These are phyloP conservation scores for Diceros bicornis DNA, from an alignment of 2,797 vertebrate species.

Conservation along the genomic window DNA sequence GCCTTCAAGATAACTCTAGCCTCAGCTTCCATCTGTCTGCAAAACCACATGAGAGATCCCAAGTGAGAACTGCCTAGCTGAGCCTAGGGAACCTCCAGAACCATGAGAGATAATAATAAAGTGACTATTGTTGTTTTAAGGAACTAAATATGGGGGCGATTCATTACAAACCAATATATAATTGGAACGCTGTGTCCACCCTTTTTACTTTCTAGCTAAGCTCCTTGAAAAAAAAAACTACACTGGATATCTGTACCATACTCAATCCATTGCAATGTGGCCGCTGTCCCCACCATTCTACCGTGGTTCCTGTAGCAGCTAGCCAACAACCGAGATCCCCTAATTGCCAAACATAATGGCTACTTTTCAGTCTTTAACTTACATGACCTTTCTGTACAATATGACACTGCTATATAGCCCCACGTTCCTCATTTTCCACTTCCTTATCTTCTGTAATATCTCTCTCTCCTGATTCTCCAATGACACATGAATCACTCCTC, in stretches of 20 bases:
- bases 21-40: neutral
- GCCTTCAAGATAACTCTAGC: neutral
- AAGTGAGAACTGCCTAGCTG: neutral
- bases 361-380: neutral
- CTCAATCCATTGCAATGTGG: neutral
- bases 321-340: neutral
- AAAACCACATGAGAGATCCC: slow-evolving; percentile 7
- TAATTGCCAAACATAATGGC: neutral
- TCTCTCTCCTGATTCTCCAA: neutral
- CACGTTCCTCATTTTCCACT: neutral
- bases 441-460: neutral
- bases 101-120: neutral
- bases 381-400: neutral
- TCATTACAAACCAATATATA: neutral
- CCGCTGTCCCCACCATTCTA: neutral
- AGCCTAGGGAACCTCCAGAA: neutral
- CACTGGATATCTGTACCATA: neutral
- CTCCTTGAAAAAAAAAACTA: neutral
- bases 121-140: neutral
- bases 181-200: neutral
- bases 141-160: neutral
- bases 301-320: neutral
- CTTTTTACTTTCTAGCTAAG: neutral
- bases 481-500: neutral
- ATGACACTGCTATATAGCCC: neutral